A percentile compares a stretch with the other conserved stretches of the same genome.
Conservation (phyloP, 2,888 invertebrate species). For the Branchinecta sandiegonensis region DNA sequence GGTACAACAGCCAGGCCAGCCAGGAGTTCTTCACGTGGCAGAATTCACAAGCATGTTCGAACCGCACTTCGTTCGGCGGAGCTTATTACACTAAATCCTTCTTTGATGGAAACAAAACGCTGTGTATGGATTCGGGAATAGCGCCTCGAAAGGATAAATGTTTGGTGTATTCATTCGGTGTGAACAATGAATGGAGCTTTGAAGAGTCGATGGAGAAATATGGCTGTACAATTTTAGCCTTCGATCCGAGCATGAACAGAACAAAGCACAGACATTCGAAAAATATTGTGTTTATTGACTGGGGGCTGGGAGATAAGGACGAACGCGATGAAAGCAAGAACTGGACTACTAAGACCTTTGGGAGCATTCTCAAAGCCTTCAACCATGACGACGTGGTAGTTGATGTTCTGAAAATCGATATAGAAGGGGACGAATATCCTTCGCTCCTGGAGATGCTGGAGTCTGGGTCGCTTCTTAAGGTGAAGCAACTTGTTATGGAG, state of each 20-base stretch:
- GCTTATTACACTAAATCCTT: no score
- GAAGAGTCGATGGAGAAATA: not conserved
- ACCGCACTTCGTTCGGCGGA: no score
- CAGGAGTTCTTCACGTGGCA: no score
- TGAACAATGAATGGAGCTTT: constrained; percentile 11
- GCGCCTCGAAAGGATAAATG: not conserved
- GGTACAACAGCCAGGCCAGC: no score
- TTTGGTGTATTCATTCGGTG: not conserved
- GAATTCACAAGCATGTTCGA: no score
- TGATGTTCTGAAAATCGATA: constrained; percentile 4
- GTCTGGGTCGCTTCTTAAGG: not conserved
- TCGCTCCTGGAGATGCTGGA: not conserved
- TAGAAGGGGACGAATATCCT: constrained; percentile 1
- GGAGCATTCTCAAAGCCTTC: not conserved
- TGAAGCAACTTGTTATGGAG: not conserved
- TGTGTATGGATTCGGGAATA: not conserved
- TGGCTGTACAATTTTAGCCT: not conserved
- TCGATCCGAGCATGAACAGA: not conserved
- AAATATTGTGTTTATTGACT: not conserved
- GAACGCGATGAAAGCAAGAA: not conserved
- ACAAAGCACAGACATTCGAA: not conserved
- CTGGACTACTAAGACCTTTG: not conserved
- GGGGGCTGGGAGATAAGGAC: not conserved
- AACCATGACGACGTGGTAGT: not conserved
- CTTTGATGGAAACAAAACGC: no score